These are phyloP conservation scores for Anniella stebbinsi DNA, from an alignment of 2,797 vertebrate species.

Conservation along the genomic window DNA sequence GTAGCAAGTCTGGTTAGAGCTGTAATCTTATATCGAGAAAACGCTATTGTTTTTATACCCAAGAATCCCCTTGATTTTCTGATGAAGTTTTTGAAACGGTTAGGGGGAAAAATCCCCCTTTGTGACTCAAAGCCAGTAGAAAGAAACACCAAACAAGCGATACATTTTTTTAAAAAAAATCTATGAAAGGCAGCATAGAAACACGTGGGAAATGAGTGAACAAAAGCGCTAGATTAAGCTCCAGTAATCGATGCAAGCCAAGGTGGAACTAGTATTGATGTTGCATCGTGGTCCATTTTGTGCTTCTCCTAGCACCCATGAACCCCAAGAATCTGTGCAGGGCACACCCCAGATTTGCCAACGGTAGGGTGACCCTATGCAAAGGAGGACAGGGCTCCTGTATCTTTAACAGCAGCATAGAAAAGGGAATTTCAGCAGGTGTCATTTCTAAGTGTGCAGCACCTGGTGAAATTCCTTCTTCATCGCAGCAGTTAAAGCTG, in stretches of 20 bases:
- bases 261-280: not conserved
- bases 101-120: conserved; percentile 71
- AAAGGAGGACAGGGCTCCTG: too few relatives aligned
- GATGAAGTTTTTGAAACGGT: conserved; percentile 68
- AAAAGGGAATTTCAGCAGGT: too few relatives aligned
- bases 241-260: not conserved
- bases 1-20: not conserved
- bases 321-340: not conserved
- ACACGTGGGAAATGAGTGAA: conserved; percentile 37
- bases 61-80: conserved; percentile 61
- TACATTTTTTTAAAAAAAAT: conserved; percentile 36
- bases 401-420: too few relatives aligned
- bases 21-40: not conserved
- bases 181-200: conserved; percentile 12
- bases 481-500: too few relatives aligned
- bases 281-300: not conserved
- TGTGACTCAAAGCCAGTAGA: conserved; percentile 64
- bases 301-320: not conserved
- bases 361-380: too few relatives aligned
- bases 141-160: conserved; percentile 45
- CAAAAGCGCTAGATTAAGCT: conserved; percentile 36
- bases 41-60: conserved; percentile 33
- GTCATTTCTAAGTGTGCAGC: too few relatives aligned
- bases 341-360: not conserved
- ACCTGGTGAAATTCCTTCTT: too few relatives aligned